Base-by-base conservation (phyloP, 2,797 vertebrate genomes). In the Argentina silus region DNA sequence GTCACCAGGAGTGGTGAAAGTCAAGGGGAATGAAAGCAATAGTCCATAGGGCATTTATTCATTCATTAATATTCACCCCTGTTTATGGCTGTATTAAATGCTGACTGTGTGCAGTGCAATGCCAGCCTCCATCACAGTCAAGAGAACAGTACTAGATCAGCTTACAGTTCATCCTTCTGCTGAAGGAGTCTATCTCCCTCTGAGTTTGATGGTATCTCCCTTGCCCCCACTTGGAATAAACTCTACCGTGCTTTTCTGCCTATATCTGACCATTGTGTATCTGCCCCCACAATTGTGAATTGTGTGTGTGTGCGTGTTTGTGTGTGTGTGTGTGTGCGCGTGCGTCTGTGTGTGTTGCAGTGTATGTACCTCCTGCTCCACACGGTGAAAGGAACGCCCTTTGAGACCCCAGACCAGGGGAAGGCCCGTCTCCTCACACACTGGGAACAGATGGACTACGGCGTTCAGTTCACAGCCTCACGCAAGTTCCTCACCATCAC, bases 361-460 rank as follows among this genome's bases (percentile, higher is more conserved):
- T 96, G 96, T 78, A 99, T 98, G 97, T 99, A 99, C 89, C 96
- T 99, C 79, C 94, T 99, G 59, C 94, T 99, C 3, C 97, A 99
- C 84, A 97, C 96, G 0, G 97, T 99, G 83, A 99, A 99, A 81
- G 97, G 97, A 74, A 99, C 97, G 0, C 97, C 97, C 0, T 99
- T 99, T 0, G 96, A 98, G 94, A 98, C 97, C 0, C 97, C 97
- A 0, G 97, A 99, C 83, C 97, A 99, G 90, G 97, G 97, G 76
- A 98, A 98, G 83, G 96, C 96, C 0, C 95, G 97, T 81, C 91
- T 98, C 83, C 95, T 98, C 0, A 99, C 97, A 0, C 95, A 99
- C 93, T 99, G 97, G 97, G 97, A 98, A 91, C 97, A 98, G 94
- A 98, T 98, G 97, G 97, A 99, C 89, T 98, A 99, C 0, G 97